Percentiles rank a stretch among this genome's conserved stretches.
Conservation (phyloP, 1,140 invertebrate genomes). For the Pogonognathellus flavescens region DNA sequence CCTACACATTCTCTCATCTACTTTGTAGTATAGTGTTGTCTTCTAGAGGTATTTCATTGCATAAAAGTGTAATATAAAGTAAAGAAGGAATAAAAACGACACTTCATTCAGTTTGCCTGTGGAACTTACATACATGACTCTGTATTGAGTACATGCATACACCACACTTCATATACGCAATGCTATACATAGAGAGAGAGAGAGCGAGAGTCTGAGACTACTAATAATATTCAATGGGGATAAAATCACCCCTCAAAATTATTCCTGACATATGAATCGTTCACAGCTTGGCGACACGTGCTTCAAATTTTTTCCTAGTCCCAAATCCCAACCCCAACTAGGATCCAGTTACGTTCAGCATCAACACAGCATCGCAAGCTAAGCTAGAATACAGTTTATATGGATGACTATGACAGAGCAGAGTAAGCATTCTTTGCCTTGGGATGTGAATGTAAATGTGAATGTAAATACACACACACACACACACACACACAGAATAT, state of each 20-base stretch:
- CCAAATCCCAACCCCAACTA: conserved; percentile 42
- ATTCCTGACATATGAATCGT: conserved; percentile 59
- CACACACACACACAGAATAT: background rate
- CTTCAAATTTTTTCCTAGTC: conserved; percentile 50
- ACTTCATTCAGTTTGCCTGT: too few species aligned
- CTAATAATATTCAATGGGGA: conserved; percentile 50
- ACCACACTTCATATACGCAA: background rate
- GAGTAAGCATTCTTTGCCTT: background rate
- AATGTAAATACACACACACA: background rate
- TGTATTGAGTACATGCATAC: background rate
- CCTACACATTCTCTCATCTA: background rate
- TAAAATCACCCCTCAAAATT: conserved; percentile 58
- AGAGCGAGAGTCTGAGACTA: background rate
- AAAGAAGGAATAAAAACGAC: background rate
- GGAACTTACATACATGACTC: background rate
- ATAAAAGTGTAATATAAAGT: conserved; percentile 18
- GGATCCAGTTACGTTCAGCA: conserved; percentile 29
- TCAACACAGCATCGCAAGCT: background rate
- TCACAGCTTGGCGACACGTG: conserved; percentile 59
- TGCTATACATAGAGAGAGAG: background rate
- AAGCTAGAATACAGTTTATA: background rate
- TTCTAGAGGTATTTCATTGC: background rate
- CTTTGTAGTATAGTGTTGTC: conserved; percentile 16
- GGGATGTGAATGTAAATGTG: conserved; percentile 17
- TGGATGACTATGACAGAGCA: background rate